phyloP scores from a whole-genome alignment of 2,113 vertebrate species.

The Saccopteryx bilineata region DNA sequence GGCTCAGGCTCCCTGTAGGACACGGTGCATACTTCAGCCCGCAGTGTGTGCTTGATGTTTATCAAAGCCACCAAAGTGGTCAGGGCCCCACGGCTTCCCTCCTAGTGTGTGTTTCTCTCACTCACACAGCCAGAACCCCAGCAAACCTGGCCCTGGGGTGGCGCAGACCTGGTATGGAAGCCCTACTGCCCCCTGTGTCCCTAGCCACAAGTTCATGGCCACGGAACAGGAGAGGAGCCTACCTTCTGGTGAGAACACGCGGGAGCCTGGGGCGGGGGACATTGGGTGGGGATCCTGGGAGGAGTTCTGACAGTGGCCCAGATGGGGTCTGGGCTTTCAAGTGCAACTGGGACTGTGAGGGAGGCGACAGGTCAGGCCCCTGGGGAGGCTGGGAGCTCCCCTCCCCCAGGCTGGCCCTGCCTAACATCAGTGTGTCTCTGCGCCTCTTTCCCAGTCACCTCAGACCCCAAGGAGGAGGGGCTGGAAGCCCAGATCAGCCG shows the following conservation, averaged over 20 bases:
- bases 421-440: neutral
- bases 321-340: neutral
- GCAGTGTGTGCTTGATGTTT: accelerated
- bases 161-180: constrained; percentile 89
- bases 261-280: accelerated
- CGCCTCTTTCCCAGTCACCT: constrained; percentile 79
- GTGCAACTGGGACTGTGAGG: neutral
- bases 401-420: too few species aligned
- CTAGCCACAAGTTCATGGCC: constrained; percentile 90
- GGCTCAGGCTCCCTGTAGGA: neutral
- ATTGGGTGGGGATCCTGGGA: accelerated
- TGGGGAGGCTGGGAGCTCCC: neutral
- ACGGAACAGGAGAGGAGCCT: constrained; percentile 90
- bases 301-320: neutral
- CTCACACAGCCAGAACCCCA: constrained; percentile 89
- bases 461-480: constrained; percentile 93
- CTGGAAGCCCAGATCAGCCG: constrained; percentile 96
- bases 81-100: neutral
- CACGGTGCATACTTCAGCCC: accelerated
- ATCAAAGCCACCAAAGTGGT: accelerated
- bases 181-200: constrained; percentile 88
- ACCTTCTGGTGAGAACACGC: constrained; percentile 87
- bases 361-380: accelerated
- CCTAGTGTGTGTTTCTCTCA: accelerated
- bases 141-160: constrained; percentile 87